Evolutionary conservation across 2,797 vertebrate genomes (phyloP), one percentile per base, ranked within the genome.

Genomic region (Falco novaeseelandiae): DNA sequence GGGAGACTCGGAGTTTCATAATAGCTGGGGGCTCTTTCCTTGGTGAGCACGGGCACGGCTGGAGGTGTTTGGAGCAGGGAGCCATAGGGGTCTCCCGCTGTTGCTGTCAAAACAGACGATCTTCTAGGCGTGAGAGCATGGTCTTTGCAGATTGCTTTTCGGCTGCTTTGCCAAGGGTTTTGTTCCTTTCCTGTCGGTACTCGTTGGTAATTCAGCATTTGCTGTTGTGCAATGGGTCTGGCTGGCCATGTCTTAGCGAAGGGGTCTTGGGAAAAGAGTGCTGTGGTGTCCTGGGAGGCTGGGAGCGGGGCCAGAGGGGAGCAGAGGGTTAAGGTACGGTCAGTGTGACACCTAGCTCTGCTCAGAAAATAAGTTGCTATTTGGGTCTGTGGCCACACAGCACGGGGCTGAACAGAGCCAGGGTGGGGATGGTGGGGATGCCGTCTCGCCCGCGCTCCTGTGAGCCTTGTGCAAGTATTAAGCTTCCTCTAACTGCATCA

Each of bases 91-190:
- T 21, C 10, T 46, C 7, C 30, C 63, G 57, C 23, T 55, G 22
- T 30, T 62, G 34, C 42, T 72, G 49, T 30, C 11, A 9, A 25
- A 44, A 11, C 34, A 32, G 19, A 4, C 42, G 5, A 27, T 49
- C 10, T 23, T 27, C 22, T 27, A 40, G 19, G 11, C 7, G 1
- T 3, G 20, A 42, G 58, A 10, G 25, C 2, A 0, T 0, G 6
- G 38, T 19, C 52, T 48, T 70, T 22, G 52, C 57, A 29, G 54
- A 5, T 11, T 14, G 29, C 16, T 62, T 42, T 46, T 27, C 1
- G 1, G 13, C 20, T 55, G 58, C 42, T 57, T 77, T 71, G 70
- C 19, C 30, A 72, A 51, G 23, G 44, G 7, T 23, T 65, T n/a
- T 15, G 4, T 27, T 59, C 32, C 9, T 51, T 54, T 59, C 27